Evolutionary conservation across 2,888 invertebrate species (phyloP), one percentile per base, ranked within the genome.

Genomic region (Epistrophe grossulariae): DNA sequence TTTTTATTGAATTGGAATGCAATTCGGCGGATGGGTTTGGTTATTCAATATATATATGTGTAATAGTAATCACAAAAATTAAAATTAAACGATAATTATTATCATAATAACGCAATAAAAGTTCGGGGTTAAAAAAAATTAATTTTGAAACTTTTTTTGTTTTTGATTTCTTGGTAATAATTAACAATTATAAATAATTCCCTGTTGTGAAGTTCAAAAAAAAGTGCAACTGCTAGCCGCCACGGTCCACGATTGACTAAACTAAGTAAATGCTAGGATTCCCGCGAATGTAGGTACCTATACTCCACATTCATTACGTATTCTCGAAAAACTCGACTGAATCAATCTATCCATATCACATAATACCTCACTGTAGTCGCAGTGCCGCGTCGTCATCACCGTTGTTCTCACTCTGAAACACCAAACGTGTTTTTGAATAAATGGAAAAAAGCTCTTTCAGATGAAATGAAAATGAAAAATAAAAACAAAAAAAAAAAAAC

Each of bases 231-330:
- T 92, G 91, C 90, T 91, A 91, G 91, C 92, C 91, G 92, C 92
- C 92, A 91, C 93, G 93, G 92, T 91, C 91, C 91, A 92, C 92
- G 93, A 93, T 92, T 92, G 92, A 93, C 93, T 93, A 92, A 93
- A 90, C 90, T 90, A 91, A 92, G 91, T 91, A 91, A 91, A 91
- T 90, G 91, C 90, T 92, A 92, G 92, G 92, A 93, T 92, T 90
- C 90, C 89, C 90, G 89, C 89, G 74, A 79, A 74, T 79, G 76
- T 62, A 62, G 62, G 62, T 87, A 83, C 79, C 79, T 87, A 35
- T 35, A 87, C 83, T 87, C 83, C 76, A 79, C 83, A 87, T 83
- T 83, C 83, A 87, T 87, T 87, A 87, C 87, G 87, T 87, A 83
- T 87, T 87, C 83, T 87, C 79, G 79, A 87, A 87, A 87, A 87